Conservation (phyloP, 2,888 invertebrate species). For the Plagodis dolabraria region DNA sequence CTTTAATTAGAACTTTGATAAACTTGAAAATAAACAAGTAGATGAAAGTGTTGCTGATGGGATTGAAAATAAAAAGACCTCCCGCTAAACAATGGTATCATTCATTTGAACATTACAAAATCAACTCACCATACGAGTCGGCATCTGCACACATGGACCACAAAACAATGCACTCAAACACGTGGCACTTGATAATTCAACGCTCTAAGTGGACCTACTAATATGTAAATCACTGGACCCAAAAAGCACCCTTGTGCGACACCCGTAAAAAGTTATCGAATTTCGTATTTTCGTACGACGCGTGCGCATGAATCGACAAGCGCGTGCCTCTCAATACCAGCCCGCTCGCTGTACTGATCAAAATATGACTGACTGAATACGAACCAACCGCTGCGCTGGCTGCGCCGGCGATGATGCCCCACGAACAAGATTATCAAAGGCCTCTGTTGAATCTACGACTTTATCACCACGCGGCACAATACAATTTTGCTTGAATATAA, state of each 20-base stretch:
- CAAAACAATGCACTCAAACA: conserved; percentile 54
- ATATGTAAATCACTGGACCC: conserved; percentile 58
- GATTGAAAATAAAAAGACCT: conserved; percentile 62
- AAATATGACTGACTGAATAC: conserved; percentile 53
- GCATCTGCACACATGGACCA: conserved; percentile 69
- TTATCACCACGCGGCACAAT: conserved; percentile 30
- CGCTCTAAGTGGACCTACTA: conserved; percentile 39
- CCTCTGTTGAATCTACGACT: conserved; percentile 48
- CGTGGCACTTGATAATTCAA: conserved; percentile 48
- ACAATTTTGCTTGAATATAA: conserved; percentile 31
- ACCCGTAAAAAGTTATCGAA: conserved; percentile 55
- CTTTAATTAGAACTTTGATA: conserved; percentile 73
- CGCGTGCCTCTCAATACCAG: conserved; percentile 69
- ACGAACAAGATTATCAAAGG: conserved; percentile 69
- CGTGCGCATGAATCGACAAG: conserved; percentile 58
- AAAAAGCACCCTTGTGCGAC: conserved; percentile 65
- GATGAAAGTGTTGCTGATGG: conserved; percentile 68
- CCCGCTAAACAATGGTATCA: conserved; percentile 72
- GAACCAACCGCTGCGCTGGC: conserved; percentile 54
- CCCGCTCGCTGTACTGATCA: conserved; percentile 66
- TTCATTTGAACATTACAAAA: conserved; percentile 59
- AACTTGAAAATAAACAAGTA: conserved; percentile 62
- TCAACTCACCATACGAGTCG: conserved; percentile 76
- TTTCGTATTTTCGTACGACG: conserved; percentile 61
- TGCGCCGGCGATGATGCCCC: conserved; percentile 63